phyloP scores from a whole-genome alignment of 2,888 invertebrate species.

The Melanostoma mellinum region DNA sequence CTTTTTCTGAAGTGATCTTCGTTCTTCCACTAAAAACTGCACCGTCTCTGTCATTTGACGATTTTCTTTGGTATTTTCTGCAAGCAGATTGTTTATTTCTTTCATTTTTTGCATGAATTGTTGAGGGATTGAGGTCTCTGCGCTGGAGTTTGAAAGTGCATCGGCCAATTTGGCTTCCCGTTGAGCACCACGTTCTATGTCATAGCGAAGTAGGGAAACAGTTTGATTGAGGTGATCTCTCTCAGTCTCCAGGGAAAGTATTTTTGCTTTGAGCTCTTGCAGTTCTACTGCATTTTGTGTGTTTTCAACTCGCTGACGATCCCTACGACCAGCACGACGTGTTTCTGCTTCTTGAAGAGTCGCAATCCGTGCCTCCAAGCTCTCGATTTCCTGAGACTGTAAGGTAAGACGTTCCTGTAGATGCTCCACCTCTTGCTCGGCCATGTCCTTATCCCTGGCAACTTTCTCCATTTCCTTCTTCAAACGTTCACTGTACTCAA shows the following conservation, averaged over 20 bases:
- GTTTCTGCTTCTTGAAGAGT: slow-evolving; percentile 81
- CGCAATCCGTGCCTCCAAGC: slow-evolving; percentile 82
- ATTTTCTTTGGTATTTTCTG: slow-evolving; percentile 83
- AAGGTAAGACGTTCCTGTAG: slow-evolving; percentile 79
- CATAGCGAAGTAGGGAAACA: slow-evolving; percentile 78
- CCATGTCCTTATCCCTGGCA: slow-evolving; percentile 79
- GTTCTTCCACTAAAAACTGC: slow-evolving; percentile 82
- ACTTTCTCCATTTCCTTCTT: slow-evolving; percentile 81
- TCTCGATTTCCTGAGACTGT: slow-evolving; percentile 82
- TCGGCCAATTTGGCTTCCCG: slow-evolving; percentile 80
- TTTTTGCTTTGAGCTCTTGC: slow-evolving; percentile 78
- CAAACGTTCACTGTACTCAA: slow-evolving; percentile 81
- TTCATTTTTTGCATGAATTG: slow-evolving; percentile 82
- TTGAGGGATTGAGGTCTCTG: slow-evolving; percentile 79
- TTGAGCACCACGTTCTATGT: slow-evolving; percentile 80
- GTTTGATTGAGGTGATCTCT: slow-evolving; percentile 77
- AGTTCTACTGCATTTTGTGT: slow-evolving; percentile 79
- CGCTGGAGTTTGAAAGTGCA: slow-evolving; percentile 78
- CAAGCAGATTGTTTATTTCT: slow-evolving; percentile 83
- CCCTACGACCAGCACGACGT: slow-evolving; percentile 78
- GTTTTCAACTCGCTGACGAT: slow-evolving; percentile 79
- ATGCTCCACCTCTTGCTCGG: slow-evolving; percentile 80
- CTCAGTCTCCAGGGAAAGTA: slow-evolving; percentile 76
- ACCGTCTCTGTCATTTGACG: slow-evolving; percentile 83
- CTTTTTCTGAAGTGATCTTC: slow-evolving; percentile 82